Evolutionary conservation across 1,140 invertebrate species (phyloP).

Genomic region (Calephelis nemesis): DNA sequence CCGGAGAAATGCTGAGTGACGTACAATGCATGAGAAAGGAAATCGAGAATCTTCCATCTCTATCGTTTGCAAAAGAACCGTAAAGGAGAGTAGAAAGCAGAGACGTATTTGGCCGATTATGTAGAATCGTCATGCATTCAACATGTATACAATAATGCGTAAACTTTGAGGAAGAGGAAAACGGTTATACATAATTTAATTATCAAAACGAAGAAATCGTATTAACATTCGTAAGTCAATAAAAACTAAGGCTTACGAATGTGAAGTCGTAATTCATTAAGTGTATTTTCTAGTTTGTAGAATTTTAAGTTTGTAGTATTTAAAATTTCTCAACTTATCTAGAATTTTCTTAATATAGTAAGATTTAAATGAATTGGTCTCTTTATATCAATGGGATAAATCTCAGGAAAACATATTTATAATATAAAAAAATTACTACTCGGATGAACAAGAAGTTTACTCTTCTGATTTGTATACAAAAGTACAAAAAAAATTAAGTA

Average conservation of each 20-base stretch:
- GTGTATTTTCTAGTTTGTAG: no score
- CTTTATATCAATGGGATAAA: neutral
- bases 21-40: slow-evolving; percentile 64
- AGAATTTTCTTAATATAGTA: slow-evolving; percentile 7
- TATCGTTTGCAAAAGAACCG: slow-evolving; percentile 38
- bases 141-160: slow-evolving; percentile 21
- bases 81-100: slow-evolving; percentile 47
- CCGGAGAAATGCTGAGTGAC: slow-evolving; percentile 69
- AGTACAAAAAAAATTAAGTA: no score
- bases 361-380: neutral
- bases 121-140: slow-evolving; percentile 60
- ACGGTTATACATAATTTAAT: slow-evolving; percentile 10
- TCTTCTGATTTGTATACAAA: no score
- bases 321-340: slow-evolving; percentile 1
- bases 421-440: no score
- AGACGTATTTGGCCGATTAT: slow-evolving; percentile 61
- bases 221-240: slow-evolving; percentile 4
- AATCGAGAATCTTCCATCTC: slow-evolving; percentile 52
- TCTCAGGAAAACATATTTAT: neutral
- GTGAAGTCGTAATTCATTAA: neutral
- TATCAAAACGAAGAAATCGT: slow-evolving; percentile 6
- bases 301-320: neutral
- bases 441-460: no score
- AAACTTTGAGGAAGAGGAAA: slow-evolving; percentile 24
- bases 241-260: neutral